phyloP scores from a whole-genome alignment of 2,888 invertebrate species.

The Beris morrisii region DNA sequence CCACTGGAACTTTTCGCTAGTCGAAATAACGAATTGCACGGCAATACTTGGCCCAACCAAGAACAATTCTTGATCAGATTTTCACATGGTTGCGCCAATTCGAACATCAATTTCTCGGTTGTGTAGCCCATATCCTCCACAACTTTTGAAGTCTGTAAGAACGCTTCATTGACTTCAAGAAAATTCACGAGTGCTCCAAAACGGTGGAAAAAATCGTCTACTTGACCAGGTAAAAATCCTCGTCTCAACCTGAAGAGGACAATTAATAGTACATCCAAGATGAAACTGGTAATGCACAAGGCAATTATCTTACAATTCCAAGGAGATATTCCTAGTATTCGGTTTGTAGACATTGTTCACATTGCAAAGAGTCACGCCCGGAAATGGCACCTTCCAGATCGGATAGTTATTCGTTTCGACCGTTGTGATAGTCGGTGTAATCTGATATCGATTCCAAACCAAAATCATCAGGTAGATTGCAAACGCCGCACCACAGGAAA shows the following conservation, averaged over 20 bases:
- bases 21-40: constrained; percentile 48
- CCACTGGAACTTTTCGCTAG: constrained; percentile 47
- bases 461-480: constrained; percentile 42
- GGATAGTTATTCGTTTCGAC: constrained; percentile 65
- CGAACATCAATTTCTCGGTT: constrained; percentile 47
- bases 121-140: constrained; percentile 43
- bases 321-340: constrained; percentile 56
- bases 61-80: constrained; percentile 44
- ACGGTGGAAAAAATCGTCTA: constrained; percentile 43
- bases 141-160: constrained; percentile 41
- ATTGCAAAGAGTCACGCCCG: constrained; percentile 66
- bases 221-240: constrained; percentile 35
- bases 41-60: constrained; percentile 45
- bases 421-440: constrained; percentile 46
- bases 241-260: constrained; percentile 28
- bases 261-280: constrained; percentile 44
- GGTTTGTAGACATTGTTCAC: constrained; percentile 62
- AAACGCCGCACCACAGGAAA: constrained; percentile 40
- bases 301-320: constrained; percentile 61
- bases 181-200: constrained; percentile 46
- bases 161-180: constrained; percentile 42
- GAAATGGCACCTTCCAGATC: constrained; percentile 68
- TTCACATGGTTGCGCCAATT: constrained; percentile 50
- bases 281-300: too few species aligned
- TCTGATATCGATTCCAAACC: constrained; percentile 44